Base-by-base conservation (phyloP, 2,113 vertebrate genomes). In the Meriones unguiculatus region DNA sequence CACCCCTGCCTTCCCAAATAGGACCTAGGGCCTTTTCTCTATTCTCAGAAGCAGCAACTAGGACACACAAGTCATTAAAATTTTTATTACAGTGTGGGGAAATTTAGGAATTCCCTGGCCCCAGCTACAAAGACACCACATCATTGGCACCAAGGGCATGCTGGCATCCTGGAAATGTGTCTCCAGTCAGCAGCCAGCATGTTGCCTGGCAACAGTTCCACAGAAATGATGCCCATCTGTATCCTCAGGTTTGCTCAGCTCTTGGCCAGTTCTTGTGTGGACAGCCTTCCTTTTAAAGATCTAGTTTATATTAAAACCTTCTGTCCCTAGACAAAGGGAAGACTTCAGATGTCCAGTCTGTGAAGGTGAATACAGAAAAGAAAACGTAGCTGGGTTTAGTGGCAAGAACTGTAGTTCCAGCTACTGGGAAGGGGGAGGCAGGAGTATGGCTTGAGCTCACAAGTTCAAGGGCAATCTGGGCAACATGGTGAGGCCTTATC, bases 61-160 rank as follows among this genome's bases (percentile, higher is more conserved):
- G 67, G 78, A 69, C 70, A 94, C 12, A 50, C 12, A 9, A 57
- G 30, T 24, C 84, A 94, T 90, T 94, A 95, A 95, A 78, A 76
- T 67, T 69, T 65, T 28, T 62, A 78, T 65, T 65, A 88, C 7
- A 72, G 14, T n/a, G 67, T 89, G 90, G 64, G 69, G 78, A 81
- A 89, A 67, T 67, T 10, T 32, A 87, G 80, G 32, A 50, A 70
- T 59, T 54, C 17, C 72, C 73, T 62, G 14, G 54, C 52, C 13
- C 59, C 73, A 62, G 46, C 62, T 90, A 80, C 38, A 59, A 87
- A 94, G 35, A 13, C 9, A 30, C 75, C 57, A 35, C 4, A 15
- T 91, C 73, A 25, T 80, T 67, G 50, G 7, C 25, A 11, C 62
- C 38, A 14, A 88, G 76, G 5, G 1, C 76, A 69, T 2, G 0